Conservation (phyloP, 2,113 vertebrate genomes). For the Fregetta grallaria region DNA sequence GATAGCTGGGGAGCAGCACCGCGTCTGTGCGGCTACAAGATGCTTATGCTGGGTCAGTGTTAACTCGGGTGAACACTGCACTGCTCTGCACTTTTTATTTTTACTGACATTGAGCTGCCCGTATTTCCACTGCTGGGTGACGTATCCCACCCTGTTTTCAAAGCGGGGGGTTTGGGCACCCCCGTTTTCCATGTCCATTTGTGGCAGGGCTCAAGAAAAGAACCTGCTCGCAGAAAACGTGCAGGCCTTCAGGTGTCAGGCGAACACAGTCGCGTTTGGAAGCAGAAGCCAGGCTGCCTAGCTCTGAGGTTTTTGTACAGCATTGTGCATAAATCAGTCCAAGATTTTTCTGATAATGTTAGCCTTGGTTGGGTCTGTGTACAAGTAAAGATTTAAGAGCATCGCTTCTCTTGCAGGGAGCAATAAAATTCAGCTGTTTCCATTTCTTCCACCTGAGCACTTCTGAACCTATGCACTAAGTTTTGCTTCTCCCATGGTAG, state of each 20-base stretch:
- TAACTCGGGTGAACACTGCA: background rate
- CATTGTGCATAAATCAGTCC: background rate
- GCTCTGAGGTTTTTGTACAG: background rate
- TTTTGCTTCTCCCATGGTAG: slow-evolving; percentile 51
- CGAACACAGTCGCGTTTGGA: background rate
- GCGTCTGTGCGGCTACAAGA: background rate
- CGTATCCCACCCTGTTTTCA: background rate
- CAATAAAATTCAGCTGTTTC: slow-evolving; percentile 12
- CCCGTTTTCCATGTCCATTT: background rate
- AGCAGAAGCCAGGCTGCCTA: background rate
- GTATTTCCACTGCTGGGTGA: fast-evolving
- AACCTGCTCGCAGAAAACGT: background rate
- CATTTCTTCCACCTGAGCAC: slow-evolving; percentile 44
- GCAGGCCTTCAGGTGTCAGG: fast-evolving
- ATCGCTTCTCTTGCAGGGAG: background rate
- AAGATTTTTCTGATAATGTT: background rate
- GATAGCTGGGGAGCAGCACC: background rate
- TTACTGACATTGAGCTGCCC: background rate
- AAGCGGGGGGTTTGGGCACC: background rate
- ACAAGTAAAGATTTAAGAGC: slow-evolving; percentile 22
- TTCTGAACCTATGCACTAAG: background rate
- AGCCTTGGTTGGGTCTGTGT: background rate
- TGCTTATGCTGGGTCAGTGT: fast-evolving
- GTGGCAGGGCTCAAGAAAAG: background rate
- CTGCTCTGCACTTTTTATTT: background rate